A percentile compares a stretch with the other conserved stretches of the same genome.
Conservation (phyloP, 2,113 vertebrate genomes). For the Chaenogobius annularis region DNA sequence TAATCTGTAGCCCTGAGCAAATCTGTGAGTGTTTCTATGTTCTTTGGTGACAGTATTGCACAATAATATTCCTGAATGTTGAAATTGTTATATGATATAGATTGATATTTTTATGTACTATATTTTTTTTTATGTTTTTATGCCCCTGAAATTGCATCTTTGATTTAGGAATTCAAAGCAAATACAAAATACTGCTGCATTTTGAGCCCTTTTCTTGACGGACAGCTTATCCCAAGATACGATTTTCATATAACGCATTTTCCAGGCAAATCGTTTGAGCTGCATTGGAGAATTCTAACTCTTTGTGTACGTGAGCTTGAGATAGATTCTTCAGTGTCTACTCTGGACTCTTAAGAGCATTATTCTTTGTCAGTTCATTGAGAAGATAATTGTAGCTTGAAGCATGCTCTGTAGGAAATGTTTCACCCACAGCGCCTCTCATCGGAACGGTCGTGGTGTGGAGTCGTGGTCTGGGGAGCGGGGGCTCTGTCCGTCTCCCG, state of each 20-base stretch:
- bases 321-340: neutral
- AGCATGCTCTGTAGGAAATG: neutral
- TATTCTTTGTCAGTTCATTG: neutral
- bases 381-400: neutral
- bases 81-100: neutral
- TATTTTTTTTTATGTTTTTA: no score
- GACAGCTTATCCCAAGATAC: neutral
- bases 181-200: neutral
- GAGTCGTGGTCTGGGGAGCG: neutral
- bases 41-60: neutral
- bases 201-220: neutral
- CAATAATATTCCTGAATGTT: neutral
- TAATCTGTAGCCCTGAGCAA: neutral
- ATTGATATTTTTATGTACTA: no score
- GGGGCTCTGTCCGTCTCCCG: neutral
- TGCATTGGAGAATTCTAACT: neutral
- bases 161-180: neutral
- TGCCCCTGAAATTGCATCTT: neutral
- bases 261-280: neutral
- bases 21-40: neutral
- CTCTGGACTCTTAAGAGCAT: neutral
- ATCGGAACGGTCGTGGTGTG: neutral
- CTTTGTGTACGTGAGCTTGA: neutral
- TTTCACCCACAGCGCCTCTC: neutral
- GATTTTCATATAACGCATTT: neutral